phyloP scores from a whole-genome alignment of 1,140 invertebrate species.

The Euschistus heros region DNA sequence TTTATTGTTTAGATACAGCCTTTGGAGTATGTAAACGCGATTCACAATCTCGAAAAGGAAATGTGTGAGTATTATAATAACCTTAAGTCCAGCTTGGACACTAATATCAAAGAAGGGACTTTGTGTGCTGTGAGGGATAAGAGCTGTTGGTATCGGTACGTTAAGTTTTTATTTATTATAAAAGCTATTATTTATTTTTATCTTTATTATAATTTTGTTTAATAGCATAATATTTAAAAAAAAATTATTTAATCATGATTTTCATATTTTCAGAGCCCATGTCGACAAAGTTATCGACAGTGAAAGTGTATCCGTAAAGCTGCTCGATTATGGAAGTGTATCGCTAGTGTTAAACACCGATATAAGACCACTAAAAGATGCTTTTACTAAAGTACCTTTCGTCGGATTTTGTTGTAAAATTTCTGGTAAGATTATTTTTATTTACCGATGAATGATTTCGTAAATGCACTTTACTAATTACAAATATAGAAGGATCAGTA shows the following conservation, averaged over 20 bases:
- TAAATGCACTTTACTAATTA: too few relatives aligned
- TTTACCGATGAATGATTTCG: too few relatives aligned
- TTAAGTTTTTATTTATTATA: background rate
- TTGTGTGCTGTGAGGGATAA: background rate
- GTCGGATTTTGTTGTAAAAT: constrained; percentile 22
- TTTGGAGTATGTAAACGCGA: too few relatives aligned
- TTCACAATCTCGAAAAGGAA: too few relatives aligned
- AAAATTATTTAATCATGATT: background rate
- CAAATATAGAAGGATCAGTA: too few relatives aligned
- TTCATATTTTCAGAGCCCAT: constrained; percentile 3
- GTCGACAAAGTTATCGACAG: constrained; percentile 8
- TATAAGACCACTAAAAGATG: background rate
- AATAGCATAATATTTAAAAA: background rate
- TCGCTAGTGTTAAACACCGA: background rate
- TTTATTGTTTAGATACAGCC: too few relatives aligned
- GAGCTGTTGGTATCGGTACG: constrained; percentile 15
- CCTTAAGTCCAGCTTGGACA: too few relatives aligned
- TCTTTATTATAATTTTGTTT: background rate
- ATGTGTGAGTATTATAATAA: too few relatives aligned
- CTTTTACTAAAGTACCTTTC: constrained; percentile 19
- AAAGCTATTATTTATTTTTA: too few relatives aligned
- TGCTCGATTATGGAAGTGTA: constrained; percentile 14
- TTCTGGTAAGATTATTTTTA: constrained; percentile 18
- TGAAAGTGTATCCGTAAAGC: background rate
- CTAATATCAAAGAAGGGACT: background rate